Percentiles rank a stretch among this genome's conserved stretches.
Conservation (phyloP, 2,797 vertebrate species). For the Hozukius guyotensis region DNA sequence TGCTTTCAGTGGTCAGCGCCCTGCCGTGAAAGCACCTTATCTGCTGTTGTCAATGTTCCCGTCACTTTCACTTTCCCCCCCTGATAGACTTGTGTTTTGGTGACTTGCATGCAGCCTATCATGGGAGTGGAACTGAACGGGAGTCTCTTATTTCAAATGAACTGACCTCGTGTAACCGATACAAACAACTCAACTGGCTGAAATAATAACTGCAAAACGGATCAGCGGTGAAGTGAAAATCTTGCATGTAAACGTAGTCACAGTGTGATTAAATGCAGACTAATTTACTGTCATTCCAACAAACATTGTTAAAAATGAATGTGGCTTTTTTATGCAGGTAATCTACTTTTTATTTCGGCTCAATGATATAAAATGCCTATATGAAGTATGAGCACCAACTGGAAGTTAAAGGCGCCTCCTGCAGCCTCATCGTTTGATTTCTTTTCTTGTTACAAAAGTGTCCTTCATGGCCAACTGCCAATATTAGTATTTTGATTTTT, state of each 20-base stretch:
- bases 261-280: constrained; percentile 1
- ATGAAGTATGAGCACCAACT: constrained; percentile 15
- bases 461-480: constrained; percentile 64
- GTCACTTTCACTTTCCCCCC: constrained; percentile 21
- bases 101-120: constrained; percentile 35
- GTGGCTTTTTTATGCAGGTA: not conserved
- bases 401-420: constrained; percentile 17
- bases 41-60: constrained; percentile 38
- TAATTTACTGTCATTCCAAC: not conserved
- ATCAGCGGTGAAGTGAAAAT: constrained; percentile 3
- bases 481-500: constrained; percentile 43
- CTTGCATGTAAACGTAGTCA: constrained; percentile 27
- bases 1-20: constrained; percentile 49
- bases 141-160: constrained; percentile 17
- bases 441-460: constrained; percentile 57
- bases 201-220: not conserved
- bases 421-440: constrained; percentile 25
- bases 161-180: constrained; percentile 6
- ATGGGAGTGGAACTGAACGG: not conserved
- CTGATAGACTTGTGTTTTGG: constrained; percentile 14
- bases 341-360: not conserved
- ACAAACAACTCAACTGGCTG: not conserved
- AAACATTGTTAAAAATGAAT: not conserved
- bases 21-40: constrained; percentile 49
- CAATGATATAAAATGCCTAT: not conserved